Evolutionary conservation across 1,140 invertebrate species (phyloP).

Genomic region (Lepidurus arcticus): DNA sequence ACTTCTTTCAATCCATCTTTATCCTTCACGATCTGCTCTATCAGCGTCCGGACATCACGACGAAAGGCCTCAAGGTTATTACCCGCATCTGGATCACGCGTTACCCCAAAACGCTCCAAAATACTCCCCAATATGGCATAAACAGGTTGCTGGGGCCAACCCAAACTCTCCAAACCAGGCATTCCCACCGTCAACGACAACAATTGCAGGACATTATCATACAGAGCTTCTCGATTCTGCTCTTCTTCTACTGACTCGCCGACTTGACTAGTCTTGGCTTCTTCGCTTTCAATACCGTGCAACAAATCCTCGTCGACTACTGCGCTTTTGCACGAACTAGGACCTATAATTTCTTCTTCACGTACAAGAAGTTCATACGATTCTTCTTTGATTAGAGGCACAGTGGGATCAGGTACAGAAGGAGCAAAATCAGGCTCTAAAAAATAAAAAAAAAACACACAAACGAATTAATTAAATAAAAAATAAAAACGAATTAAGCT

Average conservation of each 20-base stretch:
- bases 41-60: not conserved
- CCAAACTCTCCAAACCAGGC: not conserved
- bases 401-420: not conserved
- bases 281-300: not conserved
- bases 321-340: not conserved
- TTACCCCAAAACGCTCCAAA: not conserved
- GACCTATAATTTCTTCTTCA: not conserved
- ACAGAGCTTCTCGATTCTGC: not conserved
- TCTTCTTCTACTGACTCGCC: not conserved
- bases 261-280: constrained; percentile 2
- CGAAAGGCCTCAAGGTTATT: not conserved
- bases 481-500: not conserved
- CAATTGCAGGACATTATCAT: constrained; percentile 4
- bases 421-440: not conserved
- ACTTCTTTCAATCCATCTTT: not conserved
- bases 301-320: not conserved
- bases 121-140: not conserved
- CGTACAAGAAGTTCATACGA: not conserved
- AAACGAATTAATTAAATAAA: not conserved
- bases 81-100: not conserved
- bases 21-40: not conserved
- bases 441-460: not conserved
- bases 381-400: not conserved
- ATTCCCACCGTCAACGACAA: not conserved
- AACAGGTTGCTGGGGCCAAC: not conserved